A percentile compares a stretch with the other conserved stretches of the same genome.
phyloP scores from a whole-genome alignment of 2,797 vertebrate genomes.

The Pantherophis vulpinus region DNA sequence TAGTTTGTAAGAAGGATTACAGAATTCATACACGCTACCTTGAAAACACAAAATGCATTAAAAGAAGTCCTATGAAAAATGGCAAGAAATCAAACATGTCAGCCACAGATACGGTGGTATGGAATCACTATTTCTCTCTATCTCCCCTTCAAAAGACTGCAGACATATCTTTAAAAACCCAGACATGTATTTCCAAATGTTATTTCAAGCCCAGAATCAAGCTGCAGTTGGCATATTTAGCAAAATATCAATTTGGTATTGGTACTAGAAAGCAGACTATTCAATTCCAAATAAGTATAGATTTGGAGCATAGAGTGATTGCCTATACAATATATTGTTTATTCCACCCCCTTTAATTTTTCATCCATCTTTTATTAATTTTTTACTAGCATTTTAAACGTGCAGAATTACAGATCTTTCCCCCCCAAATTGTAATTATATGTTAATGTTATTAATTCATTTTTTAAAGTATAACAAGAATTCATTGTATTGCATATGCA shows the following conservation, averaged over 20 bases:
- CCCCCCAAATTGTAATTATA: neutral
- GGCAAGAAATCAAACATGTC: neutral
- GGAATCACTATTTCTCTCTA: neutral
- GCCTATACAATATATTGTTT: neutral
- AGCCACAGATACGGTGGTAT: neutral
- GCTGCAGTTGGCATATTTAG: neutral
- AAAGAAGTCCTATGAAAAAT: neutral
- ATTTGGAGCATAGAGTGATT: neutral
- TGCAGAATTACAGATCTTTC: neutral
- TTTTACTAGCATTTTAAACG: neutral
- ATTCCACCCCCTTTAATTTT: neutral
- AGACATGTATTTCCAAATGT: neutral
- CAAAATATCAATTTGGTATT: neutral
- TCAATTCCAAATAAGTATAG: neutral
- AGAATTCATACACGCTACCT: neutral
- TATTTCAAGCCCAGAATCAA: neutral
- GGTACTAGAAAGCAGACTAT: neutral
- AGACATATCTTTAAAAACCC: neutral
- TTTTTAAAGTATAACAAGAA: neutral
- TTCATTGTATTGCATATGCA: rapidly evolving
- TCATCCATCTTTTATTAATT: neutral
- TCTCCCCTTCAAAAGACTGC: neutral
- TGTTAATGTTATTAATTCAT: neutral
- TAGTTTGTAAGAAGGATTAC: neutral
- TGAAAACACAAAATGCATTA: neutral